Conservation (phyloP, 2,888 invertebrate genomes). For the Melanophora roralis region DNA sequence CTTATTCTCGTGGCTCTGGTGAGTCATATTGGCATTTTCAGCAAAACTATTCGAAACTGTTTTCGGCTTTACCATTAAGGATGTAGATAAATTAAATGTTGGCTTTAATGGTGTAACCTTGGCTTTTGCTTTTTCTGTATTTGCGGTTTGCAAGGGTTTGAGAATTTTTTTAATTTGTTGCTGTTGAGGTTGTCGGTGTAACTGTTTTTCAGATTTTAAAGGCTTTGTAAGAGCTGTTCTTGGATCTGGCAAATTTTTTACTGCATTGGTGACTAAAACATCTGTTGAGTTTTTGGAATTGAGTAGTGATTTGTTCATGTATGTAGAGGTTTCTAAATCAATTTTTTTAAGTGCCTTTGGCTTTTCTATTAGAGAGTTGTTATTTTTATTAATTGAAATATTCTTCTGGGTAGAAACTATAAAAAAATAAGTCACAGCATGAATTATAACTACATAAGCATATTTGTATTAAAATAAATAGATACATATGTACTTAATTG, state of each 20-base stretch:
- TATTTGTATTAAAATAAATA: too few species aligned
- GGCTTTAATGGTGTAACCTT: constrained; percentile 54
- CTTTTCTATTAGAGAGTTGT: constrained; percentile 30
- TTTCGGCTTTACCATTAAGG: neutral
- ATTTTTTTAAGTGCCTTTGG: constrained; percentile 66
- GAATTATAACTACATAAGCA: too few species aligned
- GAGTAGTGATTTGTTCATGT: neutral
- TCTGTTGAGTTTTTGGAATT: neutral
- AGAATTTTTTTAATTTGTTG: constrained; percentile 36
- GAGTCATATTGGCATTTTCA: neutral
- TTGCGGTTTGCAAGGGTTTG: constrained; percentile 47
- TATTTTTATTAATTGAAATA: neutral
- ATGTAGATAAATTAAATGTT: constrained; percentile 65
- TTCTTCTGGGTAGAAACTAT: constrained; percentile 58
- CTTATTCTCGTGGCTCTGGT: constrained; percentile 62
- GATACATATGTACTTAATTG: too few species aligned
- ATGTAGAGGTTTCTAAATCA: constrained; percentile 43
- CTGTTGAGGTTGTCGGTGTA: constrained; percentile 5
- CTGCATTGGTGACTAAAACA: neutral
- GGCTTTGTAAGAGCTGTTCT: constrained; percentile 16
- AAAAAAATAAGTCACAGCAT: neutral
- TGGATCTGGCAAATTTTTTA: constrained; percentile 52
- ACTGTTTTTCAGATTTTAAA: neutral
- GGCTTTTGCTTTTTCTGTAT: constrained; percentile 4
- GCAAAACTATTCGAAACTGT: neutral